Evolutionary conservation across 2,797 vertebrate species (phyloP).

Genomic region (Erpetoichthys calabaricus): DNA sequence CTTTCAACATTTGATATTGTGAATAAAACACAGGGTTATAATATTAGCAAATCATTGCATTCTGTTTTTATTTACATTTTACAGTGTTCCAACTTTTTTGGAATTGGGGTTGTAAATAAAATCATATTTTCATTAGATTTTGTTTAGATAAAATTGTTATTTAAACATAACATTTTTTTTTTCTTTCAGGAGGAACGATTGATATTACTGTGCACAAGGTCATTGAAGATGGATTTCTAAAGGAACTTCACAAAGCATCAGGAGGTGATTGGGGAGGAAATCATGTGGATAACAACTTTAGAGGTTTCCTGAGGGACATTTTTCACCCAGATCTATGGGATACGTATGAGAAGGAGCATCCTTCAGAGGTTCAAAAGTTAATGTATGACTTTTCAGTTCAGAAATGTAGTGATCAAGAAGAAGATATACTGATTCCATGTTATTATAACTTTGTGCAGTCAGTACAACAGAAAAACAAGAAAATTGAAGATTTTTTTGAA

Average conservation of each 20-base stretch:
- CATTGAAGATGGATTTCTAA: conserved; percentile 16
- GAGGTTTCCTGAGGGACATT: conserved; percentile 18
- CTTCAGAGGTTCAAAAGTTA: conserved; percentile 18
- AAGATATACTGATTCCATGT: conserved; percentile 15
- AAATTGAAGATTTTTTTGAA: conserved; percentile 11
- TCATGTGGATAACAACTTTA: conserved; percentile 25
- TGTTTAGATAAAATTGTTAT: too few relatives aligned
- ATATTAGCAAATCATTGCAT: too few relatives aligned
- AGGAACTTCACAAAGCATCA: conserved; percentile 26
- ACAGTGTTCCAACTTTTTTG: too few relatives aligned
- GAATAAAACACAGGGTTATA: too few relatives aligned
- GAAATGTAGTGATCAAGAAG: conserved; percentile 17
- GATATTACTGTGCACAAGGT: conserved; percentile 30
- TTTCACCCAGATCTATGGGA: conserved; percentile 16
- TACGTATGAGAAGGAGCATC: conserved; percentile 15
- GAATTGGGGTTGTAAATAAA: too few relatives aligned
- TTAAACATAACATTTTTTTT: too few relatives aligned
- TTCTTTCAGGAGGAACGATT: conserved; percentile 22
- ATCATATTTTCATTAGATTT: too few relatives aligned
- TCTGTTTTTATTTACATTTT: too few relatives aligned
- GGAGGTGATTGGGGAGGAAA: conserved; percentile 29
- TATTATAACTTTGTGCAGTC: conserved; percentile 17
- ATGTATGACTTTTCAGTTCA: conserved; percentile 21
- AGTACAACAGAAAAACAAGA: conserved; percentile 7
- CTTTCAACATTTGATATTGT: too few relatives aligned